Evolutionary conservation across 1,140 invertebrate species (phyloP).

Genomic region (Trinorchestia longiramus): DNA sequence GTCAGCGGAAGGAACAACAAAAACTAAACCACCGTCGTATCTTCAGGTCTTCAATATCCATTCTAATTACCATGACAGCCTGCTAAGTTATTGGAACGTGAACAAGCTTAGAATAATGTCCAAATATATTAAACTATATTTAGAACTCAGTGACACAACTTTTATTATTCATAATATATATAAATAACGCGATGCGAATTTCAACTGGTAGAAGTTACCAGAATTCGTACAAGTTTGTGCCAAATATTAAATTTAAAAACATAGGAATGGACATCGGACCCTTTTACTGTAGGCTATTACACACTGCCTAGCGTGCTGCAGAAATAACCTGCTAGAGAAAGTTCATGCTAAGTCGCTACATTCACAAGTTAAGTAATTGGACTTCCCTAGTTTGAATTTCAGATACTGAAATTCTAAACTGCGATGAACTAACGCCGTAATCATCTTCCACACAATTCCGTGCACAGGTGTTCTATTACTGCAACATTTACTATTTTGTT

Average conservation of each 20-base stretch:
- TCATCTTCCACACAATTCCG: neutral
- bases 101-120: neutral
- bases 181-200: neutral
- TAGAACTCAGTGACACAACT: neutral
- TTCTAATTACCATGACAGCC: no score
- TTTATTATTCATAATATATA: neutral
- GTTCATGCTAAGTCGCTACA: no score
- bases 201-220: neutral
- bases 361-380: neutral
- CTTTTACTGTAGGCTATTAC: neutral
- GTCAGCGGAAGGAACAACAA: no score
- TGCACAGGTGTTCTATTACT: neutral
- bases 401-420: neutral
- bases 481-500: neutral
- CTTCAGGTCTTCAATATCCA: no score
- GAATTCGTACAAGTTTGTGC: neutral
- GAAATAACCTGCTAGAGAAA: no score
- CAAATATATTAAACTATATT: neutral
- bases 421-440: neutral
- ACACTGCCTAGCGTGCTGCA: neutral
- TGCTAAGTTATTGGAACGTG: no score
- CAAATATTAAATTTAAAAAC: neutral
- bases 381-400: neutral
- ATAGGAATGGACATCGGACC: neutral
- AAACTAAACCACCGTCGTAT: no score